Evolutionary conservation across 2,113 vertebrate genomes (phyloP).

Genomic region (Salvelinus alpinus): DNA sequence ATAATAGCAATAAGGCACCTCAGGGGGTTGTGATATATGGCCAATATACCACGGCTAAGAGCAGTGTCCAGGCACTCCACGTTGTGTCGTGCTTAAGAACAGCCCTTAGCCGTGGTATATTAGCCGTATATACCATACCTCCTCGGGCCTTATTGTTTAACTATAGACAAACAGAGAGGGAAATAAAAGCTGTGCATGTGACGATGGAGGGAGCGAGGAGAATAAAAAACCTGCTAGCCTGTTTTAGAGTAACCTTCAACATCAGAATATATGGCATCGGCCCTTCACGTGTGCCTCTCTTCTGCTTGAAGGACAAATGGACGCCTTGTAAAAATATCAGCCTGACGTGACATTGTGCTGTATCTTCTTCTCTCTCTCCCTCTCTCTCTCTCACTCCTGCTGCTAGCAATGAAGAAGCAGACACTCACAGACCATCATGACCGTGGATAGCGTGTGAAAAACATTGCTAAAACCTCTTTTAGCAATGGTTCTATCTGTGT

Average conservation of each 20-base stretch:
- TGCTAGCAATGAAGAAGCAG: no score
- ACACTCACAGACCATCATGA: no score
- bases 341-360: constrained; percentile 12
- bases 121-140: background rate
- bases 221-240: constrained; percentile 33
- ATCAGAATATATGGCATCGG: constrained; percentile 39
- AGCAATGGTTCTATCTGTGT: no score
- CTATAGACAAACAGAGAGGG: constrained; percentile 35
- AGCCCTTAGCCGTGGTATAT: no score
- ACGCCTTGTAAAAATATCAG: constrained; percentile 43
- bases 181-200: constrained; percentile 53
- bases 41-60: no score
- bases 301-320: constrained; percentile 24
- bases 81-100: no score
- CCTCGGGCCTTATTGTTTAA: constrained; percentile 3
- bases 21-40: no score
- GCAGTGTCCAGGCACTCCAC: no score
- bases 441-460: no score
- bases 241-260: constrained; percentile 44
- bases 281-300: constrained; percentile 1
- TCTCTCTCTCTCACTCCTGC: no score
- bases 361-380: constrained; percentile 10
- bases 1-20: no score
- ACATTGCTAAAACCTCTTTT: no score
- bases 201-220: constrained; percentile 26